Percentiles rank a stretch among this genome's conserved stretches.
phyloP scores from a whole-genome alignment of 2,888 invertebrate species.

The Pelosia muscerda region DNA sequence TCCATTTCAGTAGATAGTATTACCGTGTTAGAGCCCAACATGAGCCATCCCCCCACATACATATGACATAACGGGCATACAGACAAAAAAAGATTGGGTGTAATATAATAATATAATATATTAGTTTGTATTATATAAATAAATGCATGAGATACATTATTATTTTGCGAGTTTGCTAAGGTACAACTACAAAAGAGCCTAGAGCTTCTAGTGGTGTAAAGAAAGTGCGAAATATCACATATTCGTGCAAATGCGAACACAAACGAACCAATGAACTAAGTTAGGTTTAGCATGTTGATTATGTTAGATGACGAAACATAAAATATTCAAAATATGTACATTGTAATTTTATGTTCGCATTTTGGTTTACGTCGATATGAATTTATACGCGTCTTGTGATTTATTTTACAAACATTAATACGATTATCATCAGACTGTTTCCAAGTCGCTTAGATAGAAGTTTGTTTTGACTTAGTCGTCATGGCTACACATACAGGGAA shows the following conservation, averaged over 20 bases:
- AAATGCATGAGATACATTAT: background rate
- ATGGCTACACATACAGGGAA: background rate
- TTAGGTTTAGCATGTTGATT: slow-evolving; percentile 25
- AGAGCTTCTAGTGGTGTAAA: slow-evolving; percentile 47
- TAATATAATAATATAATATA: background rate
- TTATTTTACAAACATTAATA: background rate
- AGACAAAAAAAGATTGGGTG: background rate
- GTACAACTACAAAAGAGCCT: slow-evolving; percentile 10
- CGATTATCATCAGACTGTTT: slow-evolving; percentile 4
- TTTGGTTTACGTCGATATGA: background rate
- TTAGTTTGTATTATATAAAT: background rate
- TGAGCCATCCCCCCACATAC: no score
- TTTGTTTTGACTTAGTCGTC: background rate
- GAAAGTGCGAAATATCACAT: slow-evolving; percentile 82
- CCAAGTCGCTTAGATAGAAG: background rate
- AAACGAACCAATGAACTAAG: slow-evolving; percentile 49
- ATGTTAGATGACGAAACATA: slow-evolving; percentile 12
- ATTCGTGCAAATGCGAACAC: slow-evolving; percentile 60
- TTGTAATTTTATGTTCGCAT: background rate
- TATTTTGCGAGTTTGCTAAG: background rate
- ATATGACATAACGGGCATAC: no score
- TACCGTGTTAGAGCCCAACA: no score
- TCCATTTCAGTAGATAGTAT: no score
- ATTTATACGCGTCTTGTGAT: background rate
- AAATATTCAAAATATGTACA: background rate